Base-by-base conservation (phyloP, 1,140 invertebrate species). In the Trachelipus rathkii region DNA sequence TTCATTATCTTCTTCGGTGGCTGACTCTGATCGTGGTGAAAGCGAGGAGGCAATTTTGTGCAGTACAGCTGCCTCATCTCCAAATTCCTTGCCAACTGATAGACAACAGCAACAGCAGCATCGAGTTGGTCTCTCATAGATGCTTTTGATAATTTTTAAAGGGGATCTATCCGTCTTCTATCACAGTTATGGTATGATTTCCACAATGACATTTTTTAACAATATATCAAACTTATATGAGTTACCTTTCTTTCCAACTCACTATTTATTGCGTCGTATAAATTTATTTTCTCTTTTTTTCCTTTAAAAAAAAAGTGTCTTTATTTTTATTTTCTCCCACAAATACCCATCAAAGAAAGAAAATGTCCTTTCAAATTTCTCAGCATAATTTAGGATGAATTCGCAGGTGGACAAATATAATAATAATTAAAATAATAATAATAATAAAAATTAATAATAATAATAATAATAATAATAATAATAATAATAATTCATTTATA, bases 311-410 rank as follows among this genome's bases (percentile, higher is more conserved):
- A 33, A 33, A 33, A 33, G 33, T 6, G 33, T 33, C 33, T 33
- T 33, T 33, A 33, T 1, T 1, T 33, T 33, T 33, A 2, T 60
- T 60, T 19, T 8, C 50, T 8, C 50, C 19, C 50, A 60, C 50
- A 15, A 60, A 50, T 1, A 60, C 11, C 11, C 1, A 19, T 4
- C 11, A 60, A 60, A 60, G 19, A 60, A 60, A 60, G 1, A 60
- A 60, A 60, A 60, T 60, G 50, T 60, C 50, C 50, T 60, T 15
- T 60, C 50, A 60, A 19, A 60, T 60, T 15, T 60, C 50, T 60
- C 50, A 60, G 50, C 19, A 60, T 60, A 60, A 60, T 19, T 15
- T 60, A 60, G 19, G 19, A 60, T 15, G 50, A 15, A 60, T 15
- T 15, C 50, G 19, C 50, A 60, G 50, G 50, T 60, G 50, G 50